A percentile compares a stretch with the other conserved stretches of the same genome.
Evolutionary conservation across 2,888 invertebrate genomes (phyloP).

Genomic region (Scaptodrosophila latifasciaeformis): DNA sequence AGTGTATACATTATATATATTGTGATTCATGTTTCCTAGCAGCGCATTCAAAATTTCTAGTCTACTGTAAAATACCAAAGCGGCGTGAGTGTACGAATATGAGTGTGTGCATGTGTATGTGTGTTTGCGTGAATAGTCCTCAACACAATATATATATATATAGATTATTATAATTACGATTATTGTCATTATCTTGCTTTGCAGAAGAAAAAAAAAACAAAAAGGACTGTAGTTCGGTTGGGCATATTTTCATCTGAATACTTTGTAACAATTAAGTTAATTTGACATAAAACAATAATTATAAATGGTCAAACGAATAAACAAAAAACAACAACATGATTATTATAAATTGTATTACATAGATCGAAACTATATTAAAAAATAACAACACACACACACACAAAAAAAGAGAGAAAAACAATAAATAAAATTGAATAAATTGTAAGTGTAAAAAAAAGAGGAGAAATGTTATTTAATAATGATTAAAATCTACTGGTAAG

Average conservation of each 20-base stretch:
- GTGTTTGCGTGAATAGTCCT: slow-evolving; percentile 3
- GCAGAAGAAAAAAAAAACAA: slow-evolving; percentile 6
- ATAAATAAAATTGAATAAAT: slow-evolving; percentile 37
- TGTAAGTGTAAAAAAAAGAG: slow-evolving; percentile 42
- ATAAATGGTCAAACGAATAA: slow-evolving; percentile 40
- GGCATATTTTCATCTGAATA: too few species aligned
- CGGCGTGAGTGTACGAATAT: too few species aligned
- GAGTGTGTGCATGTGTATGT: slow-evolving; percentile 1
- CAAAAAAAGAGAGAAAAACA: slow-evolving; percentile 12
- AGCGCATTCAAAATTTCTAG: slow-evolving; percentile 40
- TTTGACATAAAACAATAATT: slow-evolving; percentile 71
- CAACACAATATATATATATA: slow-evolving; percentile 5
- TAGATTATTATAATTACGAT: too few species aligned
- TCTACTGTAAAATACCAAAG: slow-evolving; percentile 43
- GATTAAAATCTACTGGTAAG: too few species aligned
- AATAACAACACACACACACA: slow-evolving; percentile 11
- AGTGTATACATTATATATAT: slow-evolving; percentile 25
- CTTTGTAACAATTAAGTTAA: slow-evolving; percentile 58
- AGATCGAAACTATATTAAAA: slow-evolving; percentile 22
- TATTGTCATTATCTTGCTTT: slow-evolving; percentile 16
- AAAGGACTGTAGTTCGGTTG: slow-evolving; percentile 13
- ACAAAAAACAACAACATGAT: slow-evolving; percentile 13
- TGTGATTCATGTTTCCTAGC: slow-evolving; percentile 64
- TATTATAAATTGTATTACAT: slow-evolving; percentile 29
- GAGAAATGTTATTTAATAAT: too few species aligned